A percentile compares a stretch with the other conserved stretches of the same genome.
These are phyloP conservation scores for Apeira syringaria DNA, from an alignment of 2,888 invertebrate genomes.

Conservation along the genomic window DNA sequence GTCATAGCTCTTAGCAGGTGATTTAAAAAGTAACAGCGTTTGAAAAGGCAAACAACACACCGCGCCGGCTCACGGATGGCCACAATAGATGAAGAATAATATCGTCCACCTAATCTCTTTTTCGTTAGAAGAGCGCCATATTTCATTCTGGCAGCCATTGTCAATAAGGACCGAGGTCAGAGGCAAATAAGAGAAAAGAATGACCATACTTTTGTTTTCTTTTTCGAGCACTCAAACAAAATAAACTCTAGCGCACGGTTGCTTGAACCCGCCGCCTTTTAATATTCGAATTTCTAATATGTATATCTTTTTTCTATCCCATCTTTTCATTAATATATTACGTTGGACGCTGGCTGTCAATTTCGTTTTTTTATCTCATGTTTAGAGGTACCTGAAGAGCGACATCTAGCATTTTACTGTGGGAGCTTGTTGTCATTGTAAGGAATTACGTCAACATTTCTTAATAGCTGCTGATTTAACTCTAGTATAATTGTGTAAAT, in stretches of 20 bases:
- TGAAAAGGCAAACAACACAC: slow-evolving; percentile 62
- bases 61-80: slow-evolving; percentile 51
- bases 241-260: slow-evolving; percentile 69
- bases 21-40: slow-evolving; percentile 62
- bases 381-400: slow-evolving; percentile 56
- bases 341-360: slow-evolving; percentile 69
- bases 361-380: slow-evolving; percentile 56
- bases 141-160: slow-evolving; percentile 82
- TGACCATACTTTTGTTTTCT: slow-evolving; percentile 72
- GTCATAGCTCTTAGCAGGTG: slow-evolving; percentile 64
- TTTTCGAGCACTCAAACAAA: slow-evolving; percentile 75
- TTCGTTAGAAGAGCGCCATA: slow-evolving; percentile 78
- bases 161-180: slow-evolving; percentile 80
- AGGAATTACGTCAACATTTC: no score
- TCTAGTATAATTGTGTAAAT: no score
- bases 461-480: no score
- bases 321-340: slow-evolving; percentile 82
- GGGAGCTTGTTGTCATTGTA: no score
- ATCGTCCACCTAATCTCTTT: slow-evolving; percentile 78
- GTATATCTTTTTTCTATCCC: slow-evolving; percentile 66
- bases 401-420: slow-evolving; percentile 48
- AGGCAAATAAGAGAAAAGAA: slow-evolving; percentile 80
- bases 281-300: slow-evolving; percentile 68
- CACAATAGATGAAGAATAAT: slow-evolving; percentile 62
- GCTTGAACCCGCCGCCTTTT: slow-evolving; percentile 77